Base-by-base conservation (phyloP, 1,140 invertebrate species). In the Idris sp. region DNA sequence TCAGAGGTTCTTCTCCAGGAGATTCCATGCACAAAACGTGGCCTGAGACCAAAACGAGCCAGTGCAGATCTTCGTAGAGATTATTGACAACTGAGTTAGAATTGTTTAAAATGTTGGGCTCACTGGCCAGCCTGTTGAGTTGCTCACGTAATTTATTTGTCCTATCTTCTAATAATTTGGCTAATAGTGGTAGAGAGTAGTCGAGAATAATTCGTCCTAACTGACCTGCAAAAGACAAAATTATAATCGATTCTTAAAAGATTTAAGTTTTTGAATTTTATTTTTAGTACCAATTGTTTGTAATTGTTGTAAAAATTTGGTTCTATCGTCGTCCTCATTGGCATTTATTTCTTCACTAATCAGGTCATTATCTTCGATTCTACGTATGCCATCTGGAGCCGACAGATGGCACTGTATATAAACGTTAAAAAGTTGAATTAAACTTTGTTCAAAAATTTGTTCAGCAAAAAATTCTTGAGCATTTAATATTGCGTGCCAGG, bases 41-140 rank as follows among this genome's bases (percentile, higher is more conserved):
- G 89, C 94, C 94, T 62, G 93, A 87, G 48, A 96, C 92, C 56
- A 97, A 89, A 2, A 97, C 82, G 11, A 95, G 89, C 96, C 96
- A 97, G 83, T 97, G 95, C 1, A 97, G 84, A 87, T 97, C 95
- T 87, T 97, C 95, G 83, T 93, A 94, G 0, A 95, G 77, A 65
- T 87, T 89, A 59, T 90, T 87, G 7, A 95, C 79, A 44, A 84
- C 79, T 9, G 30, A 16, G 33, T 61, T 53, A 22, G 88, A 88
- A 7, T 89, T 87, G 16, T 88, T 90, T 74, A 90, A 83, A 26
- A 89, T 86, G 33, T 90, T 85, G 82, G 87, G 89, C 78, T 90
- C 89, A 88, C 35, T 43, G 0, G 79, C 73, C 11, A 92, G 89
- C 59, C 89, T 81, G 71, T 92, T 92, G 3, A 95, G 82, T 46